Percentiles rank a stretch among this genome's conserved stretches.
These are phyloP conservation scores for Synchiropus splendidus DNA, from an alignment of 2,113 vertebrate genomes.

Conservation along the genomic window DNA sequence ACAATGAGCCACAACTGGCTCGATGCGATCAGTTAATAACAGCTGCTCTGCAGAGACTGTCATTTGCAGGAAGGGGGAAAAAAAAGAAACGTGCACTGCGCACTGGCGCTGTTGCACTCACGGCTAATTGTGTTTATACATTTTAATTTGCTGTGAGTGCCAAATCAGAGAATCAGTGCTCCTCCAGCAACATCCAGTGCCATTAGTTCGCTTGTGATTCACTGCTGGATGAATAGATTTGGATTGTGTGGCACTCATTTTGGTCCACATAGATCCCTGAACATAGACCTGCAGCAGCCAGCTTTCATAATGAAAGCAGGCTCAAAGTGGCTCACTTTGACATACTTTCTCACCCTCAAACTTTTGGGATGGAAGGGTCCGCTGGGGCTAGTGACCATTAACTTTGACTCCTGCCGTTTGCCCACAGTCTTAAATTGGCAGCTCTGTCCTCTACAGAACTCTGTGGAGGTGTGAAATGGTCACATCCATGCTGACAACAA, in stretches of 20 bases:
- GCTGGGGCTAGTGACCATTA: conserved; percentile 33
- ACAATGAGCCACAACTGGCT: conserved; percentile 59
- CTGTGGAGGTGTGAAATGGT: conserved; percentile 15
- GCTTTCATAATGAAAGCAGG: no score
- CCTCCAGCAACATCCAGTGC: conserved; percentile 51
- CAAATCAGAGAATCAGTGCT: conserved; percentile 67
- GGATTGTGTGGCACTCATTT: conserved; percentile 9
- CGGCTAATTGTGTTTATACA: conserved; percentile 69
- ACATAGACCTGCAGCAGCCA: no score
- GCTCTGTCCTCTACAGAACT: conserved; percentile 18
- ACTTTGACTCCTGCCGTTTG: conserved; percentile 18
- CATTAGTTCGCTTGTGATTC: conserved; percentile 51
- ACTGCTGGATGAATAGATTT: conserved; percentile 26
- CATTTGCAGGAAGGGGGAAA: conserved; percentile 25
- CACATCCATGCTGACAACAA: not conserved
- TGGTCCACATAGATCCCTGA: conserved; percentile 1
- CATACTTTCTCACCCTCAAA: conserved; percentile 8
- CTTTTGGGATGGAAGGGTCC: conserved; percentile 19
- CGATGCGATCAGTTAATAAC: conserved; percentile 50
- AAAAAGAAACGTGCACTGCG: conserved; percentile 34
- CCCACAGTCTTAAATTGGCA: conserved; percentile 23
- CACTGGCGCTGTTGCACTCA: conserved; percentile 41
- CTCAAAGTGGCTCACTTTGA: not conserved
- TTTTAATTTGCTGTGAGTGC: conserved; percentile 70
- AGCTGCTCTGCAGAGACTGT: conserved; percentile 40